phyloP scores from a whole-genome alignment of 2,797 vertebrate species.

The Anguilla megastoma region DNA sequence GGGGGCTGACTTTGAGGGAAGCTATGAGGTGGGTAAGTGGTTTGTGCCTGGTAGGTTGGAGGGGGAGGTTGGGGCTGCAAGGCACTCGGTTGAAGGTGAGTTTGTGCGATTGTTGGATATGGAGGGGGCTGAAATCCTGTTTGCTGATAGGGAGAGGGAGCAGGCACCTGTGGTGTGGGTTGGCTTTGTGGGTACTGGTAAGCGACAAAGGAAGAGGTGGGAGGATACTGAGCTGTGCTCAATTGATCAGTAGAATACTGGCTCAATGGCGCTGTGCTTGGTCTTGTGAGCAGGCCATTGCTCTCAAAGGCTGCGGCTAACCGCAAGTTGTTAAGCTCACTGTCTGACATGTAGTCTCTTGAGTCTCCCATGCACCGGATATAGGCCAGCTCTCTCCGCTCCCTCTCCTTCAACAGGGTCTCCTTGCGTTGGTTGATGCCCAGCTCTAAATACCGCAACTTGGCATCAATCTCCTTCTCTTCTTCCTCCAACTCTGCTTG shows the following conservation, averaged over 20 bases:
- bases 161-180: conserved; percentile 70
- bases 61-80: conserved; percentile 84
- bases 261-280: conserved; percentile 75
- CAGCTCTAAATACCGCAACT: conserved; percentile 93
- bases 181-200: conserved; percentile 83
- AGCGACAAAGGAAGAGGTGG: conserved; percentile 78
- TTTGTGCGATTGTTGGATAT: conserved; percentile 75
- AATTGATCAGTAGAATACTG: conserved; percentile 82
- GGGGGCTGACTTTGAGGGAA: conserved; percentile 71
- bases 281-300: conserved; percentile 73
- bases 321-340: conserved; percentile 92
- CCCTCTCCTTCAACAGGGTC: conserved; percentile 90
- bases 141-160: conserved; percentile 80
- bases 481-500: conserved; percentile 97
- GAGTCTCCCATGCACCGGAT: conserved; percentile 86
- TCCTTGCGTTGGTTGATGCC: conserved; percentile 97
- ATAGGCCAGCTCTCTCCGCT: conserved; percentile 86
- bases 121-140: conserved; percentile 81
- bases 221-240: conserved; percentile 72
- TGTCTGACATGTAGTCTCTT: conserved; percentile 95
- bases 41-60: conserved; percentile 80
- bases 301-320: conserved; percentile 77
- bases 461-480: conserved; percentile 98
- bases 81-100: conserved; percentile 80
- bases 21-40: conserved; percentile 76